These are phyloP conservation scores for Melanotaenia pygmaea DNA, from an alignment of 2,797 vertebrate genomes.

Conservation along the genomic window DNA sequence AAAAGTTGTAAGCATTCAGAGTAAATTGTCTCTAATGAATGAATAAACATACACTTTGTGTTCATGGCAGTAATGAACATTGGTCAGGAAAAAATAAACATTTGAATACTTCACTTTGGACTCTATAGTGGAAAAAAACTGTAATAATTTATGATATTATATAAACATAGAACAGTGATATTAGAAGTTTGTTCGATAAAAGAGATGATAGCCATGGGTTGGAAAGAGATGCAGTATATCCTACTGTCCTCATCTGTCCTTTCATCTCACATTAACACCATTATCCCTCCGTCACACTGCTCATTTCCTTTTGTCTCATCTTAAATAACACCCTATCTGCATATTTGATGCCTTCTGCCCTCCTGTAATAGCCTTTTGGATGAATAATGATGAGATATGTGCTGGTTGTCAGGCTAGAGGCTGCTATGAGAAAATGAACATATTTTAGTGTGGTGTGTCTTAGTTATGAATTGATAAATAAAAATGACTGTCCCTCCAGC, in stretches of 20 bases:
- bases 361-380: conserved; percentile 32
- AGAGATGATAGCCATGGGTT: not conserved
- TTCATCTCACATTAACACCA: conserved; percentile 10
- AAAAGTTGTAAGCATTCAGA: not conserved
- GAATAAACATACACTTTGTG: not conserved
- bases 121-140: not conserved
- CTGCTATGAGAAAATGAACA: not conserved
- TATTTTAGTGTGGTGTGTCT: conserved; percentile 12
- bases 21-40: not conserved
- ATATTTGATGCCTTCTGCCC: conserved; percentile 54
- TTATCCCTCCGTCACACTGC: not conserved
- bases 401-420: not conserved
- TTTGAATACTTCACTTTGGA: not conserved
- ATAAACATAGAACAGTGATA: not conserved
- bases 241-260: not conserved
- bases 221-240: not conserved
- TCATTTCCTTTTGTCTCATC: conserved; percentile 42
- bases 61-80: not conserved
- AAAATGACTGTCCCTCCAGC: conserved; percentile 16
- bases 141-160: not conserved
- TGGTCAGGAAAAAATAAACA: not conserved
- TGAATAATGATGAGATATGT: conserved; percentile 51
- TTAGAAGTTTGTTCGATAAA: not conserved
- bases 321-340: conserved; percentile 44
- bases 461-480: conserved; percentile 17